Base-by-base conservation (phyloP, 2,888 invertebrate genomes). In the Macrophya annulata region DNA sequence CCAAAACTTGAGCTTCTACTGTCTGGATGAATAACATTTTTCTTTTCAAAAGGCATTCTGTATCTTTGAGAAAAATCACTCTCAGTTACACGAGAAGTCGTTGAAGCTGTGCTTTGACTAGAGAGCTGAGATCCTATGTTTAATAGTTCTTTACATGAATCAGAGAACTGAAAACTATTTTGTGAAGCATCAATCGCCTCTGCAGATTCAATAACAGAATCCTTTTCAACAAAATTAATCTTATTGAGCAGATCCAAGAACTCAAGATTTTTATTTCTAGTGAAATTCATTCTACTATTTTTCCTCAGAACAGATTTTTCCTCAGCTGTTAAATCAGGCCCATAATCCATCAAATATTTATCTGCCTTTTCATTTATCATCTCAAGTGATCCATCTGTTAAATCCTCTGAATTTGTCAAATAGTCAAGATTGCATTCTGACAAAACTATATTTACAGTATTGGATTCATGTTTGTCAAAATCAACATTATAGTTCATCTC, bases 371-470 rank as follows among this genome's bases (percentile, higher is more conserved):
- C 4, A 74, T 21, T n/a, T 15, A 45, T 43, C 43, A 43, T n/a
- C 15, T 74, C 43, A n/a, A 74, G 45, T 17, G 45, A 74, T 45
- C 21, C 25, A 12, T 21, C 21, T 25, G 40, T 43, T 9, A n/a
- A 10, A 21, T 43, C 45, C 45, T 25, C 74, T 48, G 21, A 1
- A 21, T 74, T 74, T 48, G 6, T 21, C 25, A 4, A 6, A 74
- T 25, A n/a, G 25, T 74, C 74, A 45, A 21, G 43, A 74, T 43
- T n/a, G 17, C 74, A 48, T 25, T 74, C 45, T 74, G 74, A 74
- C 74, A 74, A 45, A 48, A 43, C 45, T 21, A 74, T 48, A 10
- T 74, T n/a, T 6, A 45, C 15, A 45, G 10, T 6, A 43, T 43
- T 15, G 4, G 74, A 15, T 25, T 74, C 21, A 74, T 10, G 40